These are phyloP conservation scores for Siderastrea siderea DNA, from an alignment of 92 coral and sea anemone species.

Conservation along the genomic window DNA sequence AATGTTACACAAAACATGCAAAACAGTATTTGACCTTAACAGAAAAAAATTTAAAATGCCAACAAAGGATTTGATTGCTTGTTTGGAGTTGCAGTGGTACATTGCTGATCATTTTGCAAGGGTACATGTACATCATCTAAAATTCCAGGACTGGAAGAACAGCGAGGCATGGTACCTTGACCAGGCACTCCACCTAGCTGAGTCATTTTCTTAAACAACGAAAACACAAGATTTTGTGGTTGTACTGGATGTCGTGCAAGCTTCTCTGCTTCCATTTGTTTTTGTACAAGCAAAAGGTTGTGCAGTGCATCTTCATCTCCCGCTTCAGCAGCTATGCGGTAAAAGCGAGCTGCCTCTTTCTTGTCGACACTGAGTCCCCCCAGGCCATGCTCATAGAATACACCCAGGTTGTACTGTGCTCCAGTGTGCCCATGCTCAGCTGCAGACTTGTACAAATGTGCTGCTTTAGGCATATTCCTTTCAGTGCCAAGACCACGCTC, in stretches of 20 bases:
- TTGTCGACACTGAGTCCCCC: constrained; percentile 90
- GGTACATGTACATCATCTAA: constrained; percentile 42
- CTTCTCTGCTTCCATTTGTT: constrained; percentile 42
- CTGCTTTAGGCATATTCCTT: constrained; percentile 83
- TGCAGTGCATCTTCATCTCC: constrained; percentile 95
- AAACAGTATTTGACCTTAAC: background rate
- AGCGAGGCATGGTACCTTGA: constrained; percentile 69
- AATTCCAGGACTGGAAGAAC: constrained; percentile 90
- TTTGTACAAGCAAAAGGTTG: constrained; percentile 70
- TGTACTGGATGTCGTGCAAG: constrained; percentile 23
- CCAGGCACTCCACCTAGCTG: background rate
- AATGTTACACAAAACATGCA: too few relatives aligned
- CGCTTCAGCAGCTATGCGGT: constrained; percentile 94
- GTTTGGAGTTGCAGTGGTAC: constrained; percentile 16
- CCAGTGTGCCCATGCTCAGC: constrained; percentile 92
- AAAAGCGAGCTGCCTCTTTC: constrained; percentile 87
- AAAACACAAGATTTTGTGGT: constrained; percentile 45
- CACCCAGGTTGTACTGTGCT: constrained; percentile 94
- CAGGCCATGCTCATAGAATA: constrained; percentile 94
- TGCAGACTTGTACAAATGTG: constrained; percentile 82
- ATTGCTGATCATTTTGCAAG: constrained; percentile 25
- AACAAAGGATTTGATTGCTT: constrained; percentile 45
- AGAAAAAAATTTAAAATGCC: constrained; percentile 47
- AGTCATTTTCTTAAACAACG: constrained; percentile 58
- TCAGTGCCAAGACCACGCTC: constrained; percentile 92